phyloP scores from a whole-genome alignment of 2,888 invertebrate species.

The Mesoligia furuncula region DNA sequence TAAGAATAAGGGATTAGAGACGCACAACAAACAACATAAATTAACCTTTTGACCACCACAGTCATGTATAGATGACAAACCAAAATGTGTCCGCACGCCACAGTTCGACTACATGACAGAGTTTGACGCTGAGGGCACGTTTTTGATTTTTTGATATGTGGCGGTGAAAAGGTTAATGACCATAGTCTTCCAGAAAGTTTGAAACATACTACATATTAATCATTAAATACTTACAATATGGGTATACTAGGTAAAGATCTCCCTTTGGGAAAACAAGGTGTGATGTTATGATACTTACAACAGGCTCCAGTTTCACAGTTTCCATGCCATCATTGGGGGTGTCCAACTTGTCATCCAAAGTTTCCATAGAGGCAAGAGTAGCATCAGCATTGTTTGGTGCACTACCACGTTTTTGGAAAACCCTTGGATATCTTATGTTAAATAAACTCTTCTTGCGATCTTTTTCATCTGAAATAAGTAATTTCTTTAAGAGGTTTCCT shows the following conservation, averaged over 20 bases:
- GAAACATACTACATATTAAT: not conserved
- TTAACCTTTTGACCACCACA: too few species aligned
- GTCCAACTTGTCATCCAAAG: conserved; percentile 93
- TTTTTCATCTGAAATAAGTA: conserved; percentile 69
- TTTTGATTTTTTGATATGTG: too few species aligned
- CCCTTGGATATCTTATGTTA: conserved; percentile 85
- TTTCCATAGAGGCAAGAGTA: conserved; percentile 95
- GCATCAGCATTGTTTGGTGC: conserved; percentile 91
- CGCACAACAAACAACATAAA: not conserved
- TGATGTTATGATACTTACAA: conserved; percentile 76
- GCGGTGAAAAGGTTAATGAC: not conserved
- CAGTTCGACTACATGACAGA: too few species aligned
- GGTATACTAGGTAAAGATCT: not conserved
- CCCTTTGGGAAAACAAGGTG: not conserved
- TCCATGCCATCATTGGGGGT: conserved; percentile 94
- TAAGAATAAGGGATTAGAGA: not conserved
- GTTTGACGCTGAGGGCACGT: too few species aligned
- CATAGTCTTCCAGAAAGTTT: not conserved
- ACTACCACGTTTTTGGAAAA: conserved; percentile 89
- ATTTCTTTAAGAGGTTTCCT: not conserved
- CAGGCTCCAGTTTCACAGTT: conserved; percentile 92
- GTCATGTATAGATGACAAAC: too few species aligned
- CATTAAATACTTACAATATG: conserved; percentile 75
- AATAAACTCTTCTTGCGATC: conserved; percentile 73
- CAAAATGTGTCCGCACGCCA: too few species aligned